Conservation (phyloP, 2,888 invertebrate genomes). For the Tridacna gigas region DNA sequence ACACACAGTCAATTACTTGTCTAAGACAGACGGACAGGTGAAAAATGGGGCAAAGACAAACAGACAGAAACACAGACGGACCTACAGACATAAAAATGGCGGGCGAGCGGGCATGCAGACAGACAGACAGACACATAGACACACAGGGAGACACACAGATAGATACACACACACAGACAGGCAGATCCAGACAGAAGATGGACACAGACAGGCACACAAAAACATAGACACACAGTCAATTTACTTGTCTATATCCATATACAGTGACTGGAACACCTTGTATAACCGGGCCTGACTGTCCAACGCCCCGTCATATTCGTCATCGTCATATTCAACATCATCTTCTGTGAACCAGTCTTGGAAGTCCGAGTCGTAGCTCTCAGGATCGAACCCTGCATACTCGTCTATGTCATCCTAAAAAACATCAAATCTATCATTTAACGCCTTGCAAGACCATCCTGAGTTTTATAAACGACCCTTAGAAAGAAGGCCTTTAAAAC, state of each 20-base stretch:
- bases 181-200: neutral
- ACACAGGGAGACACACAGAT: neutral
- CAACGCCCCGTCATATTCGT: constrained; percentile 23
- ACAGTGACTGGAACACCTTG: constrained; percentile 36
- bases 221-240: neutral
- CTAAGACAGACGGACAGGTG: too few relatives aligned
- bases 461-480: too few relatives aligned
- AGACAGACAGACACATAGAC: neutral
- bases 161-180: neutral
- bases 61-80: too few relatives aligned
- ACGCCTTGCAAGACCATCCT: too few relatives aligned
- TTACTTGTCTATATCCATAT: constrained; percentile 50
- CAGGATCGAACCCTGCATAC: constrained; percentile 30
- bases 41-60: too few relatives aligned
- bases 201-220: neutral
- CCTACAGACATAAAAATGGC: too few relatives aligned
- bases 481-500: too few relatives aligned
- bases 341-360: constrained; percentile 7
- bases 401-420: constrained; percentile 8
- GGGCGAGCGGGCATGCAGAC: too few relatives aligned
- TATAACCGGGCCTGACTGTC: constrained; percentile 15
- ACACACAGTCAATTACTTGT: too few relatives aligned
- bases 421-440: too few relatives aligned
- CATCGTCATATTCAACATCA: constrained; percentile 8
- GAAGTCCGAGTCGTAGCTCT: constrained; percentile 26